Base-by-base conservation (phyloP, 2,888 invertebrate genomes). In the Coelogynopora nodosa region DNA sequence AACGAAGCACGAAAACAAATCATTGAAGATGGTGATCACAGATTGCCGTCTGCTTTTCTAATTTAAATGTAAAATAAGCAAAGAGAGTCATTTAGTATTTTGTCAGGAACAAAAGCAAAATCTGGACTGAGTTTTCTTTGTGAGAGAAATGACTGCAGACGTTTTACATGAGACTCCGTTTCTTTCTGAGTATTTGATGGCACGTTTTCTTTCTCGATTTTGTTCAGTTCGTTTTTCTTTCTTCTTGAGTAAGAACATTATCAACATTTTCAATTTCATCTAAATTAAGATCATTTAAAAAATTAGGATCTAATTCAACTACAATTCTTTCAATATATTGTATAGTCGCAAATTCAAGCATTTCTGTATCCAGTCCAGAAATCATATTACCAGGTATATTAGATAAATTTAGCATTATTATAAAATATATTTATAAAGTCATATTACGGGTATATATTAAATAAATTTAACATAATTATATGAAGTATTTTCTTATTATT, bases 211-310 rank as follows among this genome's bases (percentile, higher is more conserved):
- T 74, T 74, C 74, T 74, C 74, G 27, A 74, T 74, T 74, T 74
- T 74, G 74, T 74, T 74, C 74, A 74, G 74, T 74, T 74, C 74
- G 74, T 74, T 74, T n/a, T n/a, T 74, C 74, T 74, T 74, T 74
- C 74, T 74, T 74, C 74, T 74, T 74, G 18, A 74, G 74, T 74
- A 74, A 74, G 74, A 74, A 74, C 27, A 74, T 74, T 74, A 23
- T 74, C 74, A 74, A 74, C 5, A 74, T 74, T 74, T 74, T 74
- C 74, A 74, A 74, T 23, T 74, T 74, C 74, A n/a, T 26, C 74
- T 74, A 74, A 74, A 74, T 74, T 74, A 74, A 74, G 5, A 74
- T 74, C 74, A 13, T 26, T 74, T 74, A 74, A 74, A 74, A 74
- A 74, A 74, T 74, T 74, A 74, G 74, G 74, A 74, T 74, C 74